A percentile compares a stretch with the other conserved stretches of the same genome.
Conservation (phyloP, 2,888 invertebrate species). For the Tinea semifulvella region DNA sequence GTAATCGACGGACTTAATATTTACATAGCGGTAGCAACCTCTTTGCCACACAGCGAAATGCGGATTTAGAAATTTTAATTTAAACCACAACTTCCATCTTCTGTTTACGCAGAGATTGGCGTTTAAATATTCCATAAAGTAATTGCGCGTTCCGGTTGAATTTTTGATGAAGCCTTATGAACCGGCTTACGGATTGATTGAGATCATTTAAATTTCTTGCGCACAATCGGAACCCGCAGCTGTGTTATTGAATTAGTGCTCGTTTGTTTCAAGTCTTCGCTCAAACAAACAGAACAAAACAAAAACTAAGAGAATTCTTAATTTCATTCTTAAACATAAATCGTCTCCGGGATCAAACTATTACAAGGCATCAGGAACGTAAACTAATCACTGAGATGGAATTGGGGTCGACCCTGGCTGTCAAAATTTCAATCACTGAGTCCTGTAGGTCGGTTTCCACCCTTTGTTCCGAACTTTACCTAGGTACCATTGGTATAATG, state of each 20-base stretch:
- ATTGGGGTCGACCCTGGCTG: conserved; percentile 4
- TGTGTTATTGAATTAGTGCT: conserved; percentile 48
- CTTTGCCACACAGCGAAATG: conserved; percentile 43
- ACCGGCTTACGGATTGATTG: conserved; percentile 53
- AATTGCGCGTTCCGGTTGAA: conserved; percentile 54
- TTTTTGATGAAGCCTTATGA: conserved; percentile 58
- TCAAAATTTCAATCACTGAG: conserved; percentile 10
- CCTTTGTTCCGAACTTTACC: conserved; percentile 7
- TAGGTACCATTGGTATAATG: conserved; percentile 3
- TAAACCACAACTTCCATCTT: conserved; percentile 44
- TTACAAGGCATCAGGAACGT: conserved; percentile 5
- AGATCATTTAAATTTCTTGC: conserved; percentile 56
- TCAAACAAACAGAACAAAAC: conserved; percentile 43
- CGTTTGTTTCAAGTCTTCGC: conserved; percentile 38
- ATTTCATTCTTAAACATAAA: conserved; percentile 1
- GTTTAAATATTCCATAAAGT: conserved; percentile 59
- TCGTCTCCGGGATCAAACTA: neutral
- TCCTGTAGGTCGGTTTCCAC: conserved; percentile 5
- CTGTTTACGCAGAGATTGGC: conserved; percentile 49
- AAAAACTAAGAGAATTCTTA: neutral
- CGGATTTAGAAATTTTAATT: conserved; percentile 53
- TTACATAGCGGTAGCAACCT: conserved; percentile 52
- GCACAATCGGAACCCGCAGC: conserved; percentile 42
- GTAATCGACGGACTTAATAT: conserved; percentile 56
- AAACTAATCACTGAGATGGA: conserved; percentile 8